These are phyloP conservation scores for Girardinichthys multiradiatus DNA, from an alignment of 2,113 vertebrate species.

Conservation along the genomic window DNA sequence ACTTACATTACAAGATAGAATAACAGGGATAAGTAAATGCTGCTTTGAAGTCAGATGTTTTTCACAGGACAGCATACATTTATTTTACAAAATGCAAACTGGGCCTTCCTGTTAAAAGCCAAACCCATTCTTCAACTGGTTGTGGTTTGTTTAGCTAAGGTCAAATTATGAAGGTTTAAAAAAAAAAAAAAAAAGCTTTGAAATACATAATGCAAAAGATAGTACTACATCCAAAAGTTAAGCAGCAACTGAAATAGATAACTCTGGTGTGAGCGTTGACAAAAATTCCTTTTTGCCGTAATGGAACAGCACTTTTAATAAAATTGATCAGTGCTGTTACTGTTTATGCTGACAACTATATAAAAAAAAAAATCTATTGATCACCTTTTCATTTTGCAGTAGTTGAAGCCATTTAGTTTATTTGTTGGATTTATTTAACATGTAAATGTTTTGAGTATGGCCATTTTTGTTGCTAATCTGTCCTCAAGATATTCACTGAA, in stretches of 20 bases:
- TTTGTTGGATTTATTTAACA: background rate
- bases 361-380: background rate
- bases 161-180: background rate
- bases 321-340: background rate
- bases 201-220: background rate
- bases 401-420: background rate
- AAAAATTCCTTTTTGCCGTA: too few relatives aligned
- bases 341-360: background rate
- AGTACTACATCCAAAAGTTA: too few relatives aligned
- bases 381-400: background rate
- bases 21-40: background rate
- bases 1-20: background rate
- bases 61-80: background rate
- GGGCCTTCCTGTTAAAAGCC: too few relatives aligned
- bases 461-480: too few relatives aligned
- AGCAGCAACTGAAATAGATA: too few relatives aligned
- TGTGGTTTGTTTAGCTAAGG: background rate
- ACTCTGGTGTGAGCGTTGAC: too few relatives aligned
- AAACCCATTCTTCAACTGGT: background rate
- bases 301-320: too few relatives aligned
- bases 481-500: background rate
- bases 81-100: too few relatives aligned
- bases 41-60: background rate
- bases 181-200: background rate
- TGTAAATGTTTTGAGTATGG: background rate